Evolutionary conservation across 2,888 invertebrate species (phyloP).

Genomic region (Baccha elongata): DNA sequence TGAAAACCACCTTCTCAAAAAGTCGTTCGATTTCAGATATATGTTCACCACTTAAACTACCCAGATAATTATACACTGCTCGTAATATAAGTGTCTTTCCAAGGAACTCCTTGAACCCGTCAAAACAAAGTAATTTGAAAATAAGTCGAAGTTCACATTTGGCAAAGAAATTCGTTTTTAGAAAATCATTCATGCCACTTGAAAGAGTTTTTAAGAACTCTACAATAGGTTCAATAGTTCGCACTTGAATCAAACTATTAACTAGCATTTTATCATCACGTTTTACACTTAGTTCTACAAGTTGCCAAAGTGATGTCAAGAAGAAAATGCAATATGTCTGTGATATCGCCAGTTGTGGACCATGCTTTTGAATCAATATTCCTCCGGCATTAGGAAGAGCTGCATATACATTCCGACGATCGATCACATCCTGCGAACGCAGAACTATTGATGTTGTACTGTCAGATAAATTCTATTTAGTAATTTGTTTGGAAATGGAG

Average conservation of each 20-base stretch:
- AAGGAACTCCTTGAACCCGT: conserved; percentile 77
- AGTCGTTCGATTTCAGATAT: conserved; percentile 84
- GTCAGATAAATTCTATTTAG: conserved; percentile 5
- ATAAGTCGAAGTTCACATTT: conserved; percentile 85
- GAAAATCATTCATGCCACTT: conserved; percentile 75
- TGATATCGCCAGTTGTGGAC: conserved; percentile 79
- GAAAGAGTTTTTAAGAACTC: conserved; percentile 76
- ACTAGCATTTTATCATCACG: conserved; percentile 75
- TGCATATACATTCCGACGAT: conserved; percentile 79
- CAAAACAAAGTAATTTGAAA: conserved; percentile 78
- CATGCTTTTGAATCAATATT: conserved; percentile 77
- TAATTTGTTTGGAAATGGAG: neutral
- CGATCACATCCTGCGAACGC: conserved; percentile 72
- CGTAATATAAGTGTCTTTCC: conserved; percentile 77
- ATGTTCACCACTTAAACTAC: conserved; percentile 85
- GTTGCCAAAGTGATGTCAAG: conserved; percentile 78
- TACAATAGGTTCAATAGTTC: conserved; percentile 77
- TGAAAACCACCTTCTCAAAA: conserved; percentile 85
- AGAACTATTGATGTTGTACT: conserved; percentile 79
- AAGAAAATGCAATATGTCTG: conserved; percentile 80
- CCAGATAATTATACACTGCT: conserved; percentile 85
- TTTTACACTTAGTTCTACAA: conserved; percentile 75
- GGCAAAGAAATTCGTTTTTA: conserved; percentile 83
- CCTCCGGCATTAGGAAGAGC: conserved; percentile 80
- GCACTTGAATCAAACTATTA: conserved; percentile 76